These are phyloP conservation scores for Neostethus bicornis DNA, from an alignment of 2,797 vertebrate species.

Conservation along the genomic window DNA sequence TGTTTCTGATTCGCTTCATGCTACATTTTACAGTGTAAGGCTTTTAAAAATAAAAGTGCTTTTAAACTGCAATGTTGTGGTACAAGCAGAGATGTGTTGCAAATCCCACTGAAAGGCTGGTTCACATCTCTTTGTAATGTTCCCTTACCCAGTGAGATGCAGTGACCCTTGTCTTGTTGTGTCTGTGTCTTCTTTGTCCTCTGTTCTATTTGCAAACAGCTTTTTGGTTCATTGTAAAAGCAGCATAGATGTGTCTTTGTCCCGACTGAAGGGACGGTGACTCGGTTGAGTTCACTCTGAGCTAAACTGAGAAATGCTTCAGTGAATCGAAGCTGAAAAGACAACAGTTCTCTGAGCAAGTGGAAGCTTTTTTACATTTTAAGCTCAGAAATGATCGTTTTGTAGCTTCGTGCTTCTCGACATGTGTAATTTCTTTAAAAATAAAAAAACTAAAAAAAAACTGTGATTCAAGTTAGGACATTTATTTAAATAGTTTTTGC, in stretches of 20 bases:
- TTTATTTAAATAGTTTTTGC: too few species aligned
- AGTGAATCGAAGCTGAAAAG: slow-evolving; percentile 14
- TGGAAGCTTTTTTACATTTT: not conserved
- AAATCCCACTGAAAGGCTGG: slow-evolving; percentile 18
- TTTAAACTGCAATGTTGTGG: too few species aligned
- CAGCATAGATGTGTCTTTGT: slow-evolving; percentile 53
- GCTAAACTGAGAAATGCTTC: slow-evolving; percentile 26
- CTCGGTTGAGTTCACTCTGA: slow-evolving; percentile 14
- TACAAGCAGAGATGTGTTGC: not conserved
- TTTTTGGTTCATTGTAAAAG: slow-evolving; percentile 38
- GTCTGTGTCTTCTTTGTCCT: slow-evolving; percentile 38
- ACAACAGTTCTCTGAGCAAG: slow-evolving; percentile 24
- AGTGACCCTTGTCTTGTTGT: slow-evolving; percentile 28
- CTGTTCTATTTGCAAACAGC: slow-evolving; percentile 47
- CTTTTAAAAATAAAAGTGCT: not conserved
- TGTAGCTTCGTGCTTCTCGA: too few species aligned
- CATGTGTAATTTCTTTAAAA: too few species aligned
- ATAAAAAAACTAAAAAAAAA: too few species aligned
- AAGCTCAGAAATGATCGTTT: not conserved
- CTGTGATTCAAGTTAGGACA: too few species aligned
- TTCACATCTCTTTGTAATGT: slow-evolving; percentile 26
- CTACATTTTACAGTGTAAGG: too few species aligned
- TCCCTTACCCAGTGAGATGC: slow-evolving; percentile 21
- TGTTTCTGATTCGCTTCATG: too few species aligned
- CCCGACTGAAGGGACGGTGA: slow-evolving; percentile 22